phyloP scores from a whole-genome alignment of 2,888 invertebrate species.

The Latrodectus hesperus region DNA sequence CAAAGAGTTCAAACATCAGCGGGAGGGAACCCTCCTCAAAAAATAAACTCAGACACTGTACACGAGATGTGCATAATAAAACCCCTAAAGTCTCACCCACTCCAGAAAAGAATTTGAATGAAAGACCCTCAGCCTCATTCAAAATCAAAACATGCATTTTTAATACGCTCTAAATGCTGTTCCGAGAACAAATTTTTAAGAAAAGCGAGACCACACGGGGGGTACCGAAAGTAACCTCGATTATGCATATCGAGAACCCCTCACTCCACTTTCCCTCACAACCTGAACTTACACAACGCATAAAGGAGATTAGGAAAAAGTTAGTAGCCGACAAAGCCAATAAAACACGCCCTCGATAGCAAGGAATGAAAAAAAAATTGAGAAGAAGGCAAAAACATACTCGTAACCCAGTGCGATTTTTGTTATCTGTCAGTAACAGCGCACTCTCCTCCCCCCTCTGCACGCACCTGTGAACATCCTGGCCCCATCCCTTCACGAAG shows the following conservation, averaged over 20 bases:
- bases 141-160: neutral
- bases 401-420: slow-evolving; percentile 52
- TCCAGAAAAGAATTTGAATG: too few species aligned
- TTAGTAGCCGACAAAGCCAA: slow-evolving; percentile 58
- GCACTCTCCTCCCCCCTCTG: neutral
- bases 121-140: too few species aligned
- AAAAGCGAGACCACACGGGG: neutral
- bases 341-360: slow-evolving; percentile 37
- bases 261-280: neutral
- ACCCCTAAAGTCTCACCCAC: too few species aligned
- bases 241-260: neutral
- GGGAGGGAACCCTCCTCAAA: too few species aligned
- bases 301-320: slow-evolving; percentile 54
- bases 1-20: too few species aligned
- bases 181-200: neutral
- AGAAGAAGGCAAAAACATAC: slow-evolving; percentile 5
- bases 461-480: neutral
- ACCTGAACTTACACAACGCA: slow-evolving; percentile 12
- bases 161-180: neutral
- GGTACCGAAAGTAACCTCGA: neutral
- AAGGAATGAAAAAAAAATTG: slow-evolving; percentile 1
- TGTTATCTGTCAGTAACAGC: slow-evolving; percentile 40
- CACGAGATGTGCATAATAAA: too few species aligned
- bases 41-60: too few species aligned
- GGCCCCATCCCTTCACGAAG: neutral